These are phyloP conservation scores for Cosmia trapezina DNA, from an alignment of 2,888 invertebrate genomes.

Conservation along the genomic window DNA sequence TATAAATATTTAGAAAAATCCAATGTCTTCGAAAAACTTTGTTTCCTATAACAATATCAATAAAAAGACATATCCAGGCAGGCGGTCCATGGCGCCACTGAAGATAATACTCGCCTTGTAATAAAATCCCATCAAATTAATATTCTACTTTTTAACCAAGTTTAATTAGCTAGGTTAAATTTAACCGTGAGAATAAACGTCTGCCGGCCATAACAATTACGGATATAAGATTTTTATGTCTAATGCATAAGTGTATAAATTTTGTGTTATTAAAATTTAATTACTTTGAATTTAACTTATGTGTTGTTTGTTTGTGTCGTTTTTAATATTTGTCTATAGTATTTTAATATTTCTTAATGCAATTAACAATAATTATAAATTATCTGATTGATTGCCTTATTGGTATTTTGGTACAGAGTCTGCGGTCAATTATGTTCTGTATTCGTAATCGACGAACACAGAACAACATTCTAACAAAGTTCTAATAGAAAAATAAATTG, in stretches of 20 bases:
- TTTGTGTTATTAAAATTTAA: constrained; percentile 59
- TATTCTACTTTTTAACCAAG: constrained; percentile 71
- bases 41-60: constrained; percentile 11
- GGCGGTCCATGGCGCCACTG: constrained; percentile 55
- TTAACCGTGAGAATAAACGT: constrained; percentile 78
- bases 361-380: not conserved
- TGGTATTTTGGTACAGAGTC: not conserved
- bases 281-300: constrained; percentile 42
- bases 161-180: constrained; percentile 76
- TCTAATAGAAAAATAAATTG: too few relatives aligned
- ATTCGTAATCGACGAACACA: too few relatives aligned
- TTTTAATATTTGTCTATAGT: constrained; percentile 2
- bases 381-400: not conserved
- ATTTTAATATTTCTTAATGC: not conserved
- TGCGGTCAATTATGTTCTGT: not conserved
- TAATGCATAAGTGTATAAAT: constrained; percentile 48
- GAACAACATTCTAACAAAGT: too few relatives aligned
- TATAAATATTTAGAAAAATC: too few relatives aligned
- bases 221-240: constrained; percentile 67
- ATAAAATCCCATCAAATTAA: constrained; percentile 75
- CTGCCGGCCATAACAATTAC: constrained; percentile 75
- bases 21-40: constrained; percentile 1
- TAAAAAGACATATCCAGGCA: constrained; percentile 24
- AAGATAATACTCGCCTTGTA: constrained; percentile 27
- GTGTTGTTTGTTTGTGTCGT: constrained; percentile 4